Percentiles rank a stretch among this genome's conserved stretches.
Evolutionary conservation across 2,113 vertebrate species (phyloP).

Genomic region (Melozone crissalis): DNA sequence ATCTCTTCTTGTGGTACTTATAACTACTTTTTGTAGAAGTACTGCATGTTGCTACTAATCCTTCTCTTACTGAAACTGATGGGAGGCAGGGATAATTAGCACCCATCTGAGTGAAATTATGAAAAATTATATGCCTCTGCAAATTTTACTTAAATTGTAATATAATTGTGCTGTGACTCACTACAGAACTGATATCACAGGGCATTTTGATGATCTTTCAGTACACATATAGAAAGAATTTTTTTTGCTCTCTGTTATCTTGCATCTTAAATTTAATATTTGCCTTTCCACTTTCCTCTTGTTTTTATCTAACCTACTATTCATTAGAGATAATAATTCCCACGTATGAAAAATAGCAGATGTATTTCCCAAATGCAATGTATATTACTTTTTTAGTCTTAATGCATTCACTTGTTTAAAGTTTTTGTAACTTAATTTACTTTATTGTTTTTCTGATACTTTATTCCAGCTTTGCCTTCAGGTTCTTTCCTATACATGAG

Average conservation of each 20-base stretch:
- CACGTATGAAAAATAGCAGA: not conserved
- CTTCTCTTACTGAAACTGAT: not conserved
- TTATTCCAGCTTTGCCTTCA: not conserved
- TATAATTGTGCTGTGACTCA: not conserved
- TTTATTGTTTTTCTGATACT: not conserved
- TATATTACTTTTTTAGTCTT: fast-evolving
- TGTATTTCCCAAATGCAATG: not conserved
- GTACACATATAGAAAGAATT: not conserved
- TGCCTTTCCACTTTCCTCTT: not conserved
- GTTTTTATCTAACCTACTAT: not conserved
- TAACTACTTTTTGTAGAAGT: not conserved
- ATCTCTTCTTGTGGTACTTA: not conserved
- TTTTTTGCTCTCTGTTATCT: not conserved
- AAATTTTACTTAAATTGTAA: not conserved
- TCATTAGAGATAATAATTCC: not conserved
- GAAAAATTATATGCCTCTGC: not conserved
- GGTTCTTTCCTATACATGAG: not conserved
- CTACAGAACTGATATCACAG: not conserved
- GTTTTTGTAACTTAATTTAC: not conserved
- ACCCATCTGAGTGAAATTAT: not conserved
- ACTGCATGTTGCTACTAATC: not conserved
- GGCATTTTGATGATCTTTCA: not conserved
- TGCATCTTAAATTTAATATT: not conserved
- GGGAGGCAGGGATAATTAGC: not conserved
- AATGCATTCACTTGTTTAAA: not conserved